Percentiles rank a stretch among this genome's conserved stretches.
phyloP scores from a whole-genome alignment of 1,140 invertebrate species.

The Drosophila chauvacae region DNA sequence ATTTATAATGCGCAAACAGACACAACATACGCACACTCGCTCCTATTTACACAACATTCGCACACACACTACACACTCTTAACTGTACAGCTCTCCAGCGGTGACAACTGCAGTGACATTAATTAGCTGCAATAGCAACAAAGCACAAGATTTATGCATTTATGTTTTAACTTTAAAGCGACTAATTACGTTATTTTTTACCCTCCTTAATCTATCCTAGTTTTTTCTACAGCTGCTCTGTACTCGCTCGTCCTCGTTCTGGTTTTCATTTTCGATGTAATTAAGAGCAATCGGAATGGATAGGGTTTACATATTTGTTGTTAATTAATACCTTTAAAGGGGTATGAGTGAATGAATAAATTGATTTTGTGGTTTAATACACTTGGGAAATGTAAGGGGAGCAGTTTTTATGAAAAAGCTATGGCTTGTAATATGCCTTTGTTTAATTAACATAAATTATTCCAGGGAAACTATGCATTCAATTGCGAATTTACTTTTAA shows the following conservation, averaged over 20 bases:
- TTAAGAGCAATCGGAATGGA: background rate
- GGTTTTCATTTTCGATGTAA: background rate
- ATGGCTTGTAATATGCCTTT: no score
- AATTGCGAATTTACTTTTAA: background rate
- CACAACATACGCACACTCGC: slow-evolving; percentile 16
- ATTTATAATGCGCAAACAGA: slow-evolving; percentile 51
- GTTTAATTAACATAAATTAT: no score
- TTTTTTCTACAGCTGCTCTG: slow-evolving; percentile 37
- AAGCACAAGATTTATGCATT: slow-evolving; percentile 63
- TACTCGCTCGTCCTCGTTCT: background rate
- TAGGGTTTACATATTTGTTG: background rate
- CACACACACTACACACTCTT: slow-evolving; percentile 6
- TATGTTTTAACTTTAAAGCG: slow-evolving; percentile 62
- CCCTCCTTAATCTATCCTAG: slow-evolving; percentile 20
- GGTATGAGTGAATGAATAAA: background rate
- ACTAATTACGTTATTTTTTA: slow-evolving; percentile 63
- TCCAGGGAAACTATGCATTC: background rate
- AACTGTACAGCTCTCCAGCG: slow-evolving; percentile 50
- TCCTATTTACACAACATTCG: slow-evolving; percentile 39
- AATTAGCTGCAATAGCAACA: slow-evolving; percentile 59
- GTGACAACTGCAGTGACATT: slow-evolving; percentile 69
- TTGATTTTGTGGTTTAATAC: slow-evolving; percentile 1
- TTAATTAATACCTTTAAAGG: background rate
- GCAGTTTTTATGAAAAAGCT: no score
- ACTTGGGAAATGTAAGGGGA: background rate